Base-by-base conservation (phyloP, 2,888 invertebrate species). In the Standfussiana lucernea region DNA sequence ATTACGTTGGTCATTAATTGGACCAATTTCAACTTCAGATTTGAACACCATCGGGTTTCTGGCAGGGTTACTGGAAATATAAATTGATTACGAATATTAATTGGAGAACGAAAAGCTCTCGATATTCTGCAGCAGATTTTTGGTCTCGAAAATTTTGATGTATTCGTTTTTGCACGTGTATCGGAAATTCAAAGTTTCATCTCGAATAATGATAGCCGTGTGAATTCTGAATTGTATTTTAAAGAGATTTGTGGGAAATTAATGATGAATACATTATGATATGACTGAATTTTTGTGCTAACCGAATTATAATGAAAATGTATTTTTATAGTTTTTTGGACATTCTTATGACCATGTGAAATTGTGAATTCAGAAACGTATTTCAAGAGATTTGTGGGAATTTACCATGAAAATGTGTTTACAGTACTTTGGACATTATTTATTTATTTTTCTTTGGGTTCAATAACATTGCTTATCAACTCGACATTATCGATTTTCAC, bases 81-180 rank as follows among this genome's bases (percentile, higher is more conserved):
- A 77, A 86, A 75, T 77, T 76, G 77, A 87, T 85, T 79, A 72
- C 74, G 64, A 72, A 70, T 62, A 79, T 80, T 80, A 84, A 86
- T 84, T 86, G 80, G 72, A 65, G 67, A 42, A 13, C 61, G 45
- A 79, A 64, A 65, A 68, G 59, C 71, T 66, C 53, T 72, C 61
- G 65, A 77, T 42, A 76, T 66, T 71, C 56, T 74, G 65, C 83
- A 72, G 40, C 28, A n/a, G n/a, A 77, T 78, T 84, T 83, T 71
- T 67, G 21, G 24, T 13, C 24, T 64, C 10, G 15, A 53, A 80
- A n/a, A 10, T 67, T 53, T 61, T 56, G 21, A 61, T 50, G 2
- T 32, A 56, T 67, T 72, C 37, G 32, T 32, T 61, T 70, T 62
- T 50, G 45, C 40, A 28, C 18, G 42, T 28, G 21, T 71, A 37